Evolutionary conservation across 2,888 invertebrate species (phyloP), one percentile per base, ranked within the genome.

Genomic region (Brachylomia viminalis): DNA sequence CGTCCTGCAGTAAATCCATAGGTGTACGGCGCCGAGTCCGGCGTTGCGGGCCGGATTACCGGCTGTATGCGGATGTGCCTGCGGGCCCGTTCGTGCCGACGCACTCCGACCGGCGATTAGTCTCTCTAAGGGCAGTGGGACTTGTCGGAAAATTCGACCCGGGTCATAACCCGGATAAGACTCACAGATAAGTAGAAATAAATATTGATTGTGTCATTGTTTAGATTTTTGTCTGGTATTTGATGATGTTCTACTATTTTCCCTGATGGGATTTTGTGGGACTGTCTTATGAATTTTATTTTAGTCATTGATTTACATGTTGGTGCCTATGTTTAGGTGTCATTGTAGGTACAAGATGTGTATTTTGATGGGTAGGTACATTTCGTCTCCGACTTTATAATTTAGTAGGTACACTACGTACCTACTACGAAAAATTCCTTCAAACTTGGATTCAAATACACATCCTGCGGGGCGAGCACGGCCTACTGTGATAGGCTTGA

Each of bases 101-200:
- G 96, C 96, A 96, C 92, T 83, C 89, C 90, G 84, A 89, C 86
- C 89, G 64, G 93, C 93, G 95, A 96, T 96, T 96, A 96, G 93
- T 82, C 92, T 91, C 90, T 91, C 92, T 94, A 62, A 77, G 82
- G 77, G 94, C 93, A 95, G 94, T 93, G 82, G 77, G 77, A 89
- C 92, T 92, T 92, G 91, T 86, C 86, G 86, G 89, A 88, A 89
- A 89, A 85, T 86, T 89, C 91, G 89, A 89, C 84, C 87, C 91
- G 90, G 92, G 87, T 92, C 92, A 92, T 88, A 88, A 74, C 90
- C 86, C 89, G 90, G 89, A 90, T 91, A 87, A 89, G 86, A 87
- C 87, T 92, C 88, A 86, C 86, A 93, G 94, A 94, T 94, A 93
- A 94, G 94, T 94, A 92, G 83, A 92, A 91, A 90, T 85, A 86